A percentile compares a stretch with the other conserved stretches of the same genome.
Conservation (phyloP, 2,888 invertebrate species). For the Ormyrus rosae region DNA sequence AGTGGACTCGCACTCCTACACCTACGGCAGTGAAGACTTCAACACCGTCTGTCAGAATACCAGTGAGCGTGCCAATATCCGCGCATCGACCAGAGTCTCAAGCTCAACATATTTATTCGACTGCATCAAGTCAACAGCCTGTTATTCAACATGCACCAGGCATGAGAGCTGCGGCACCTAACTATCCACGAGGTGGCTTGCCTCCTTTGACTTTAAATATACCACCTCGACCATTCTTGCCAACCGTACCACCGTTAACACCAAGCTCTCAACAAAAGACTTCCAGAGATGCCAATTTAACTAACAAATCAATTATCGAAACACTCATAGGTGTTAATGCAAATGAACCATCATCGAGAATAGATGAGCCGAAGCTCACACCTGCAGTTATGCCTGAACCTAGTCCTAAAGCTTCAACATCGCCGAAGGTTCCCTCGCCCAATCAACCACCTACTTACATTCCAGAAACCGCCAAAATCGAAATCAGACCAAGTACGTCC, state of each 20-base stretch:
- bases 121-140: slow-evolving; percentile 72
- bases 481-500: slow-evolving; percentile 63
- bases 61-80: slow-evolving; percentile 70
- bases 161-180: slow-evolving; percentile 71
- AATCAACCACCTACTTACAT: slow-evolving; percentile 74
- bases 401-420: slow-evolving; percentile 72
- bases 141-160: slow-evolving; percentile 74
- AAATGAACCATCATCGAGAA: slow-evolving; percentile 66
- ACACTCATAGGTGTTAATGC: slow-evolving; percentile 70
- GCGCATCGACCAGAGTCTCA: slow-evolving; percentile 69
- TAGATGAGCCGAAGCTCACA: slow-evolving; percentile 72
- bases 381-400: slow-evolving; percentile 71
- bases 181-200: slow-evolving; percentile 71
- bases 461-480: slow-evolving; percentile 74
- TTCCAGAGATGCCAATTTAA: slow-evolving; percentile 63
- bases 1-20: slow-evolving; percentile 68
- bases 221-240: slow-evolving; percentile 72
- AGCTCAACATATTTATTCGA: slow-evolving; percentile 71
- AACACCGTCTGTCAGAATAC: slow-evolving; percentile 66
- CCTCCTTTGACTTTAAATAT: slow-evolving; percentile 72
- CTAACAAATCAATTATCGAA: slow-evolving; percentile 71
- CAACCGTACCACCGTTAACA: slow-evolving; percentile 63
- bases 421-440: slow-evolving; percentile 73
- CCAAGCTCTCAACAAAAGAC: slow-evolving; percentile 67
- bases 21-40: slow-evolving; percentile 63